phyloP scores from a whole-genome alignment of 2,888 invertebrate species.

The Amitus sp. region DNA sequence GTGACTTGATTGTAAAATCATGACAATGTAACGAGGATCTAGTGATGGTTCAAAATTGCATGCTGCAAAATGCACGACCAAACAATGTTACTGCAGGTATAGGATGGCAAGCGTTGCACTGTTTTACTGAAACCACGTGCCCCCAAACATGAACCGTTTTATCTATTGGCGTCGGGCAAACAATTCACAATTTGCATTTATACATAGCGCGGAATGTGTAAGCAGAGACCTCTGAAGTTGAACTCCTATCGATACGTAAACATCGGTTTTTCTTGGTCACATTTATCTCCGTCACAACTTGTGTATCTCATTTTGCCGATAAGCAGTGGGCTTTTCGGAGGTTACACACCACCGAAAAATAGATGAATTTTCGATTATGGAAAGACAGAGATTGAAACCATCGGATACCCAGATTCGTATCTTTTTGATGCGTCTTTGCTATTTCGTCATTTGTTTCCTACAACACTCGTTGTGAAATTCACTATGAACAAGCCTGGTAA shows the following conservation, averaged over 20 bases:
- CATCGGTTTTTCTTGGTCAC: background rate
- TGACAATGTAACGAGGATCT: no score
- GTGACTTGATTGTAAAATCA: no score
- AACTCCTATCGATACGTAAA: background rate
- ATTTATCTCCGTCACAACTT: no score
- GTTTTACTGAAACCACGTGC: no score
- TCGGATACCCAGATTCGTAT: background rate
- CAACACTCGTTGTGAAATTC: constrained; percentile 55
- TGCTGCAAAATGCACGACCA: no score
- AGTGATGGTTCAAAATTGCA: no score
- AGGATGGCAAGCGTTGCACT: no score
- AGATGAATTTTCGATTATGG: background rate
- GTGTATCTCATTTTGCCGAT: no score
- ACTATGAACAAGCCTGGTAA: constrained; percentile 31
- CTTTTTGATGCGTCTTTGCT: constrained; percentile 36
- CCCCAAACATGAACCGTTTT: background rate
- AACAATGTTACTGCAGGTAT: no score
- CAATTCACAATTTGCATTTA: background rate
- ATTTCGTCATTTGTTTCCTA: constrained; percentile 52
- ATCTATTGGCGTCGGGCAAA: background rate
- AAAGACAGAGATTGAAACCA: no score
- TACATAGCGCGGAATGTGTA: background rate
- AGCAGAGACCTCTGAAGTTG: background rate
- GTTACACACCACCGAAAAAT: no score
- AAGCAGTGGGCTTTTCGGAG: no score